A percentile compares a stretch with the other conserved stretches of the same genome.
Evolutionary conservation across 2,888 invertebrate species (phyloP).

Genomic region (Cylloceria caligata): DNA sequence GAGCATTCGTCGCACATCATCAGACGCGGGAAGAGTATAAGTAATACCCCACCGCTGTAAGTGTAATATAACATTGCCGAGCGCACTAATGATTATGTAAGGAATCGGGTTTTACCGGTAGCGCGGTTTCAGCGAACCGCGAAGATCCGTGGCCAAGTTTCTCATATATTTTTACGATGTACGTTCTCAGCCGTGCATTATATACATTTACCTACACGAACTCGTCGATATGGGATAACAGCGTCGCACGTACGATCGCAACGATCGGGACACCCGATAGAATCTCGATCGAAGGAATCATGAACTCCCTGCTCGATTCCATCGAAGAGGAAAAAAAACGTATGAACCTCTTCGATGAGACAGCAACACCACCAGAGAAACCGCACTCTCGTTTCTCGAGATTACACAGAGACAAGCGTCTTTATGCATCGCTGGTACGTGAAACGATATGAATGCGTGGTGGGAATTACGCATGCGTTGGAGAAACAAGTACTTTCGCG

Average conservation of each 20-base stretch:
- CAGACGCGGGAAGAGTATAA: constrained; percentile 8
- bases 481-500: not conserved
- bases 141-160: constrained; percentile 44
- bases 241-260: not conserved
- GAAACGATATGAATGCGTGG: constrained; percentile 2
- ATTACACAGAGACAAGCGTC: constrained; percentile 3
- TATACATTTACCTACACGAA: not conserved
- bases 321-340: constrained; percentile 2
- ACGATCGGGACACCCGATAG: constrained; percentile 40
- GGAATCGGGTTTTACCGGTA: constrained; percentile 58
- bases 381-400: constrained; percentile 23
- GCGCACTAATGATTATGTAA: constrained; percentile 57
- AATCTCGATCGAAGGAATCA: constrained; percentile 44
- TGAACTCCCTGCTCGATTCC: constrained; percentile 16
- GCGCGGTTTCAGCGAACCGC: constrained; percentile 33
- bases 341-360: not conserved
- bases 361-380: not conserved
- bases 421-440: not conserved
- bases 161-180: not conserved
- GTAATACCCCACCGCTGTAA: constrained; percentile 11
- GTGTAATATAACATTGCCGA: constrained; percentile 17
- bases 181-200: constrained; percentile 4
- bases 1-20: constrained; percentile 30
- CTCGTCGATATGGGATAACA: not conserved
- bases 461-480: not conserved